Evolutionary conservation across 2,888 invertebrate species (phyloP).

Genomic region (Lasius platythorax): DNA sequence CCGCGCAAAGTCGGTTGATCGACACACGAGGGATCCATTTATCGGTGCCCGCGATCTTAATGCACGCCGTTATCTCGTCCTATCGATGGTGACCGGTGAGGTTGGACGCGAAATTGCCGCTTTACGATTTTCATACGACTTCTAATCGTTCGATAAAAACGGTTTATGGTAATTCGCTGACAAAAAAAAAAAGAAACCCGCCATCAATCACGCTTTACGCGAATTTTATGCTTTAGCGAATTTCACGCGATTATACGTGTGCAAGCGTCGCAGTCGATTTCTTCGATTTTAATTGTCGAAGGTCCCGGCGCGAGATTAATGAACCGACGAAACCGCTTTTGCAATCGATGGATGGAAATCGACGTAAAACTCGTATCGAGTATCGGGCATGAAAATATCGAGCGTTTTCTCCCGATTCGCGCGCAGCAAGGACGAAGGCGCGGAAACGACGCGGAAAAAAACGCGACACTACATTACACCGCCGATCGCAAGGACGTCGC

Average conservation of each 20-base stretch:
- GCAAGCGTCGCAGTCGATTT: constrained; percentile 34
- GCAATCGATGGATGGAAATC: constrained; percentile 47
- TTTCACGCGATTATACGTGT: constrained; percentile 8
- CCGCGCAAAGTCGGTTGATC: constrained; percentile 18
- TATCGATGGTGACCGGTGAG: constrained; percentile 53
- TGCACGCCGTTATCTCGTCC: constrained; percentile 53
- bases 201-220: neutral
- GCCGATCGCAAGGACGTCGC: constrained; percentile 54
- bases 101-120: constrained; percentile 57
- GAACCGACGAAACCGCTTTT: constrained; percentile 41
- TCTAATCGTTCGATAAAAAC: constrained; percentile 17
- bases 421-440: constrained; percentile 67
- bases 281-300: constrained; percentile 49
- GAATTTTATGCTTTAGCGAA: constrained; percentile 27
- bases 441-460: constrained; percentile 48
- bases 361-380: neutral
- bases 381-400: constrained; percentile 14
- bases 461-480: constrained; percentile 34
- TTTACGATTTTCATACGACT: constrained; percentile 45
- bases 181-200: constrained; percentile 4
- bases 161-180: neutral
- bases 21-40: constrained; percentile 56
- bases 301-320: constrained; percentile 38
- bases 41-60: constrained; percentile 64
- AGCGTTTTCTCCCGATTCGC: constrained; percentile 38